A percentile compares a stretch with the other conserved stretches of the same genome.
These are phyloP conservation scores for Neoarius graeffei DNA, from an alignment of 2,113 vertebrate species.

Conservation along the genomic window DNA sequence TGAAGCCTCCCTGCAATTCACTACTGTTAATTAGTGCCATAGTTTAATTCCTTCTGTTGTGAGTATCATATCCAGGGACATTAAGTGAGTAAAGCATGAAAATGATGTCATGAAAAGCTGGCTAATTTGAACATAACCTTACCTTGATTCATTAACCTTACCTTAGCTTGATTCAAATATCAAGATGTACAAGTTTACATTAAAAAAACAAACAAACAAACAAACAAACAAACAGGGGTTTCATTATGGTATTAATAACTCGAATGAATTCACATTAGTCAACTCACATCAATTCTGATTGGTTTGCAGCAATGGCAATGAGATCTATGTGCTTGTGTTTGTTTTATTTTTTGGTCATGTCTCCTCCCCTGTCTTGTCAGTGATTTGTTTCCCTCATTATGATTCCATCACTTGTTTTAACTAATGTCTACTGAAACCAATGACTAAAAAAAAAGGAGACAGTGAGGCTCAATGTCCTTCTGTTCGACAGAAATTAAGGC, in stretches of 20 bases:
- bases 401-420: background rate
- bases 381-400: background rate
- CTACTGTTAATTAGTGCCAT: background rate
- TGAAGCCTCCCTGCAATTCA: background rate
- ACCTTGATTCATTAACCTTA: background rate
- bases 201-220: too few species aligned
- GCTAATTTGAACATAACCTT: background rate
- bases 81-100: background rate
- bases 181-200: background rate
- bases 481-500: too few species aligned
- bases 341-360: background rate
- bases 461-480: too few species aligned
- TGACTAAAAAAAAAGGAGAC: too few species aligned
- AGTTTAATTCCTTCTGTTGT: background rate
- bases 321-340: background rate
- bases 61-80: background rate
- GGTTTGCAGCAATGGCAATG: background rate
- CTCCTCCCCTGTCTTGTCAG: background rate
- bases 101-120: background rate
- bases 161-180: background rate
- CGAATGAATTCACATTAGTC: background rate
- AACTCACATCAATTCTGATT: background rate
- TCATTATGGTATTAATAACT: background rate
- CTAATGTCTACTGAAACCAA: too few species aligned
- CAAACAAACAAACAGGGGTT: too few species aligned